A percentile compares a stretch with the other conserved stretches of the same genome.
Evolutionary conservation across 2,888 invertebrate genomes (phyloP).

Genomic region (Pyrrhosoma nymphula): DNA sequence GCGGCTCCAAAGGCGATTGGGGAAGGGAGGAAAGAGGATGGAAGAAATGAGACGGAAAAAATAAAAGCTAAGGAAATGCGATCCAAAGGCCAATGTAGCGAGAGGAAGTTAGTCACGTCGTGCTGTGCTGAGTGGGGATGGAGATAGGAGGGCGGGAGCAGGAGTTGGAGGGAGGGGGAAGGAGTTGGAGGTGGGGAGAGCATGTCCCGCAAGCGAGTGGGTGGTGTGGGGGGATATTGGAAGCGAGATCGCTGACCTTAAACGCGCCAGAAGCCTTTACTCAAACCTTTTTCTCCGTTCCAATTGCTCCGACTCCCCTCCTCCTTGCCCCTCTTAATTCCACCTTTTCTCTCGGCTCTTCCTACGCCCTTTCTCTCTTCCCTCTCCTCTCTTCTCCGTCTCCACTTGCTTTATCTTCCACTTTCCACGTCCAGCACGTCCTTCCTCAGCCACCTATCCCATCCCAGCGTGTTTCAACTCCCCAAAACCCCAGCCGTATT

Average conservation of each 20-base stretch:
- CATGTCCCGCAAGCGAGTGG: no score
- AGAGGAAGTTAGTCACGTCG: slow-evolving; percentile 50
- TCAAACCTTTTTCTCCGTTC: slow-evolving; percentile 14
- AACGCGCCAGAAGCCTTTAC: slow-evolving; percentile 45
- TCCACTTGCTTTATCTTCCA: neutral
- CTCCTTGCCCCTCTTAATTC: neutral
- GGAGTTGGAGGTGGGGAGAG: neutral
- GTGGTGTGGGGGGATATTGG: neutral
- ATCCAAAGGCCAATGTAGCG: slow-evolving; percentile 31
- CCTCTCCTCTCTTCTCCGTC: neutral
- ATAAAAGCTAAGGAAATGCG: slow-evolving; percentile 45
- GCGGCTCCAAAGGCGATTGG: no score
- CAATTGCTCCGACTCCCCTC: neutral
- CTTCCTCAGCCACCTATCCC: neutral
- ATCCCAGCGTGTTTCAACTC: neutral
- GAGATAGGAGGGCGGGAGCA: neutral
- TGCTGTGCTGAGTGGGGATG: neutral
- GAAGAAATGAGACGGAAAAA: slow-evolving; percentile 48
- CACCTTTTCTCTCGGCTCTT: neutral
- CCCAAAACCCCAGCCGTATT: neutral
- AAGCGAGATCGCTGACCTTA: slow-evolving; percentile 53
- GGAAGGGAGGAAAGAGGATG: neutral
- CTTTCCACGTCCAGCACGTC: neutral
- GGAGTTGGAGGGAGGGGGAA: neutral
- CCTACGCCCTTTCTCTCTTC: neutral